Evolutionary conservation across 1,140 invertebrate species (phyloP), one percentile per base, ranked within the genome.

Genomic region (Galleria mellonella): DNA sequence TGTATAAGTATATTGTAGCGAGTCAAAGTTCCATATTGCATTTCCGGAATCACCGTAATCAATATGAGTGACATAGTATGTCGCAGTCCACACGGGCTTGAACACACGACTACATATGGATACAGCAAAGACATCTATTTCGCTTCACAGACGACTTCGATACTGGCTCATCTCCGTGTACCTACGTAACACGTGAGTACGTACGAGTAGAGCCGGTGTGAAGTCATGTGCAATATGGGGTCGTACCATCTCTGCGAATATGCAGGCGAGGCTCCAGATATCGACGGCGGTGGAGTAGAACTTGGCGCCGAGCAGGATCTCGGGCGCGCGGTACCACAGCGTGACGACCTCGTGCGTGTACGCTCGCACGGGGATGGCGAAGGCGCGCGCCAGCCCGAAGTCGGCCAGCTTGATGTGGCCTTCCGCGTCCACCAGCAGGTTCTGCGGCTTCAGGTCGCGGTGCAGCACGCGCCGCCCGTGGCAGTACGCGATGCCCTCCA

Each of bases 301-400:
- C 78, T 96, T 95, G 13, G 93, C 91, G 11, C 97, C 97, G 4
- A 99, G 86, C 33, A 99, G 87, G 61, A 99, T 94, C 87, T 99
- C 97, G 2, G 97, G 97, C 4, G 97, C 94, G 60, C 97, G 88
- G 86, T 99, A 99, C 97, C 97, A 99, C 33, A 99, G 88, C 4
- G 97, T 99, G 0, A 99, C 93, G 6, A 99, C 97, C 88, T 98
- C 96, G 81, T 97, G 96, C 0, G 96, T 97, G 65, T 96, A 97
- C 2, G 91, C 91, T 33, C 94, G 87, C 46, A 96, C 89, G 5
- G 96, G 96, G 14, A 97, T 83, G 31, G 91, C 91, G 82, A 97
- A 96, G 4, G 92, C 91, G 47, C 96, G 87, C 0, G 95, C 95
- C 31, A 97, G 83, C 15, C 96, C 96, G 87, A 98, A 97, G 88